These are phyloP conservation scores for Drosophila bifasciata DNA, from an alignment of 1,140 invertebrate genomes.

Conservation along the genomic window DNA sequence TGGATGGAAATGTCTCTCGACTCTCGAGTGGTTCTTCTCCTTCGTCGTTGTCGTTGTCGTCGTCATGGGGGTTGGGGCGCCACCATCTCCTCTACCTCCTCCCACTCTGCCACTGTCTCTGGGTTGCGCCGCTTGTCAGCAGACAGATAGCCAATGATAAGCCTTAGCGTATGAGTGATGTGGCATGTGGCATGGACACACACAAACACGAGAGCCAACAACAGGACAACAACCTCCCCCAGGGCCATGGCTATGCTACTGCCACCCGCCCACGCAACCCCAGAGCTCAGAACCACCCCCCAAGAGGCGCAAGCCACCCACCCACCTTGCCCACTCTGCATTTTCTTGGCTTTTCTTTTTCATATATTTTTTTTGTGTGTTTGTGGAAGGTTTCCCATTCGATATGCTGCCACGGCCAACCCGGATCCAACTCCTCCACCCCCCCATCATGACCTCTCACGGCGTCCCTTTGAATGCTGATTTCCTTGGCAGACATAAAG, in stretches of 20 bases:
- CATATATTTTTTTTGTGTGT: constrained; percentile 31
- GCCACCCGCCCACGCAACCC: background rate
- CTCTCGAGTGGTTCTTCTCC: constrained; percentile 1
- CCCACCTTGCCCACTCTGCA: background rate
- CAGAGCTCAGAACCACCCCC: background rate
- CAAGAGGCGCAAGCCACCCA: no score
- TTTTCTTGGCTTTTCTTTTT: background rate
- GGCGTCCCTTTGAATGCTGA: constrained; percentile 18
- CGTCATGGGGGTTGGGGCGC: background rate
- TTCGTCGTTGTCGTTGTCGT: constrained; percentile 23
- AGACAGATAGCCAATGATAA: constrained; percentile 54
- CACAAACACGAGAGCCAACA: constrained; percentile 38
- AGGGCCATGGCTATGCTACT: constrained; percentile 4
- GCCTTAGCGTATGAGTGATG: constrained; percentile 57
- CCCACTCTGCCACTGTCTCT: no score
- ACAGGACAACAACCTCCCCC: constrained; percentile 49
- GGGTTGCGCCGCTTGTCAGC: constrained; percentile 27
- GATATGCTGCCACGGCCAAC: constrained; percentile 34
- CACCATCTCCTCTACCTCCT: background rate
- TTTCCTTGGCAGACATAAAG: background rate
- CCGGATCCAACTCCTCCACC: constrained; percentile 24
- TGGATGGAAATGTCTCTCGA: no score
- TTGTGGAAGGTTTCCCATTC: constrained; percentile 38
- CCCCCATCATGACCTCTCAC: background rate
- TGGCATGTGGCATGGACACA: constrained; percentile 35